These are phyloP conservation scores for Pandemis cinnamomeana DNA, from an alignment of 2,888 invertebrate genomes.

Conservation along the genomic window DNA sequence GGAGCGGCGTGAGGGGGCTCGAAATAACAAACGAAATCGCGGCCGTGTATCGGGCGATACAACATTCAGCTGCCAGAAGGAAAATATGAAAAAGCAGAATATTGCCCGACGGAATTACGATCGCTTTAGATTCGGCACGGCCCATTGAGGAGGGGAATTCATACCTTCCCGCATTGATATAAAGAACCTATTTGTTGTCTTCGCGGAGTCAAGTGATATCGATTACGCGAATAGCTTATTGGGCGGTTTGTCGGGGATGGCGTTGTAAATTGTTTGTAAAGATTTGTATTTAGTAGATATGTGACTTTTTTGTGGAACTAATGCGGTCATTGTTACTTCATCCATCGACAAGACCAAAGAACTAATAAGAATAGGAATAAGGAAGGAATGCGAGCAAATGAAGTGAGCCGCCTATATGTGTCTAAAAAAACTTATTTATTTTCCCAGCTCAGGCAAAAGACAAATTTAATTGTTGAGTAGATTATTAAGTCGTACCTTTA, in stretches of 20 bases:
- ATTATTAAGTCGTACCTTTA: too few species aligned
- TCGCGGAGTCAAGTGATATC: constrained; percentile 60
- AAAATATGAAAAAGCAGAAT: constrained; percentile 83
- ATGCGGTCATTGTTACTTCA: not conserved
- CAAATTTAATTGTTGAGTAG: too few species aligned
- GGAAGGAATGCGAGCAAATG: not conserved
- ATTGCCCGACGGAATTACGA: constrained; percentile 83
- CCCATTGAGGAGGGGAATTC: constrained; percentile 80
- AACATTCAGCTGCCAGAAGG: constrained; percentile 77
- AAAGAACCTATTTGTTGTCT: constrained; percentile 80
- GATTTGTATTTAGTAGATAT: constrained; percentile 12
- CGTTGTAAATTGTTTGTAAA: constrained; percentile 29
- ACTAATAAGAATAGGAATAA: too few species aligned
- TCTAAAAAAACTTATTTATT: too few species aligned
- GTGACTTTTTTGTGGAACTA: not conserved
- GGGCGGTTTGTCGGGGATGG: constrained; percentile 29
- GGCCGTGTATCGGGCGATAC: constrained; percentile 76
- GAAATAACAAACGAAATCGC: constrained; percentile 82
- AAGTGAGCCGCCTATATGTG: too few species aligned
- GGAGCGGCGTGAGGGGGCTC: constrained; percentile 72
- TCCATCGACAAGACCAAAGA: not conserved
- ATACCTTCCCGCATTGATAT: constrained; percentile 78
- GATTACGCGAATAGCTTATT: constrained; percentile 52
- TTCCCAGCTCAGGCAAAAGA: too few species aligned
- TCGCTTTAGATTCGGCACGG: constrained; percentile 80